A percentile compares a stretch with the other conserved stretches of the same genome.
These are phyloP conservation scores for Hormaphis cornu DNA, from an alignment of 1,140 invertebrate genomes.

Conservation along the genomic window DNA sequence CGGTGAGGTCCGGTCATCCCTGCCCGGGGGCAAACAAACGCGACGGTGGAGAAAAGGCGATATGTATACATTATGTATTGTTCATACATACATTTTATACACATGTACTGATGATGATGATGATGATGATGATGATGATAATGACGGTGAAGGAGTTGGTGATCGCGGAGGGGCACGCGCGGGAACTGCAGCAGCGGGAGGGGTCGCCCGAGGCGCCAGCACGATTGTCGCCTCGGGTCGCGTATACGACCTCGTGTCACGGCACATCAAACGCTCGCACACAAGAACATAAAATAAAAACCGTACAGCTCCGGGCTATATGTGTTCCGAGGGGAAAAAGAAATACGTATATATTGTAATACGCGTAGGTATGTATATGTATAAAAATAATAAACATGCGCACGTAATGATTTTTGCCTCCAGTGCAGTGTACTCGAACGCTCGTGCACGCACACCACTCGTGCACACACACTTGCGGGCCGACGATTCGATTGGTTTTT, in stretches of 20 bases:
- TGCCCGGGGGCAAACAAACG: neutral
- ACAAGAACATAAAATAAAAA: constrained; percentile 30
- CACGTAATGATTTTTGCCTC: constrained; percentile 31
- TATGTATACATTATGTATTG: too few relatives aligned
- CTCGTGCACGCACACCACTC: neutral
- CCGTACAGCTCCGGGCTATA: constrained; percentile 7
- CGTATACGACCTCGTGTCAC: constrained; percentile 29
- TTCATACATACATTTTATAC: too few relatives aligned
- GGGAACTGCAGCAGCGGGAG: neutral
- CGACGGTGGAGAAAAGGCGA: neutral
- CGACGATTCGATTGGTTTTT: neutral
- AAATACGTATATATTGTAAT: too few relatives aligned
- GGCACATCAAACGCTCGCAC: constrained; percentile 30
- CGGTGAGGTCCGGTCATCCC: constrained; percentile 8
- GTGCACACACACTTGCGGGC: neutral
- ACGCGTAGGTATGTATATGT: too few relatives aligned
- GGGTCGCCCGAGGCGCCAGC: neutral
- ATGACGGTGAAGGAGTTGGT: too few relatives aligned
- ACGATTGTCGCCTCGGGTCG: constrained; percentile 25
- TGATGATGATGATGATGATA: too few relatives aligned
- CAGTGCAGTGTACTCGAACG: constrained; percentile 6
- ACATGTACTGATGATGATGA: too few relatives aligned
- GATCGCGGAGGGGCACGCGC: neutral
- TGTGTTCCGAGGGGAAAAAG: constrained; percentile 4
- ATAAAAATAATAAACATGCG: constrained; percentile 32